Conservation (phyloP, 2,797 vertebrate genomes). For the Sebastes paucispinis region DNA sequence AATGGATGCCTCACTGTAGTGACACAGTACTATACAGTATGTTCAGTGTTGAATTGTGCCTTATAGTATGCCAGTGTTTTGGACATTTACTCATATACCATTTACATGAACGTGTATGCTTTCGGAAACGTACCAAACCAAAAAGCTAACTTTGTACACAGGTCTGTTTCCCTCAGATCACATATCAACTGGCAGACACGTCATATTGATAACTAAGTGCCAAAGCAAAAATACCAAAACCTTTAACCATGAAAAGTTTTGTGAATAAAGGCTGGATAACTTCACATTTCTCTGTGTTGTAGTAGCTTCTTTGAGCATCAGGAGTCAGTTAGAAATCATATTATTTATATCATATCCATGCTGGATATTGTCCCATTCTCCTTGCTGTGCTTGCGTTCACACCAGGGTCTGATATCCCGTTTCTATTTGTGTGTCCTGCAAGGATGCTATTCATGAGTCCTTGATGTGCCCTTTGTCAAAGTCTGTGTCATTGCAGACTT, state of each 20-base stretch:
- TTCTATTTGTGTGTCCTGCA: conserved; percentile 19
- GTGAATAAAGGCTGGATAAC: conserved; percentile 58
- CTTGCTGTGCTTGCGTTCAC: background rate
- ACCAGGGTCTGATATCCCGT: background rate
- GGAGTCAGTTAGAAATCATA: background rate
- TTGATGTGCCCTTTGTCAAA: conserved; percentile 2
- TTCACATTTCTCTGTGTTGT: background rate
- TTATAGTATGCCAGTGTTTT: conserved; percentile 31
- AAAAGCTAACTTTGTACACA: background rate
- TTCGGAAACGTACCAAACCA: background rate
- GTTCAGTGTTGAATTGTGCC: conserved; percentile 31
- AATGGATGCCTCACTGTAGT: conserved; percentile 6
- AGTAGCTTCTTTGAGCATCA: background rate
- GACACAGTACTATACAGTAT: background rate
- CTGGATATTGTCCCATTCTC: background rate
- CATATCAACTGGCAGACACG: background rate
- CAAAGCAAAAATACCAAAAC: conserved; percentile 45
- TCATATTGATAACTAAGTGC: conserved; percentile 22
- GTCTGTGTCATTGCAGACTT: background rate
- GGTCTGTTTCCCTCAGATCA: background rate
- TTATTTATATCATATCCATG: background rate
- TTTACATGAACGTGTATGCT: conserved; percentile 38
- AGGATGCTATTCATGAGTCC: background rate
- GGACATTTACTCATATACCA: conserved; percentile 15
- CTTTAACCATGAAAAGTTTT: conserved; percentile 38